Conservation (phyloP, 1,140 invertebrate genomes). For the Eurosta solidaginis region DNA sequence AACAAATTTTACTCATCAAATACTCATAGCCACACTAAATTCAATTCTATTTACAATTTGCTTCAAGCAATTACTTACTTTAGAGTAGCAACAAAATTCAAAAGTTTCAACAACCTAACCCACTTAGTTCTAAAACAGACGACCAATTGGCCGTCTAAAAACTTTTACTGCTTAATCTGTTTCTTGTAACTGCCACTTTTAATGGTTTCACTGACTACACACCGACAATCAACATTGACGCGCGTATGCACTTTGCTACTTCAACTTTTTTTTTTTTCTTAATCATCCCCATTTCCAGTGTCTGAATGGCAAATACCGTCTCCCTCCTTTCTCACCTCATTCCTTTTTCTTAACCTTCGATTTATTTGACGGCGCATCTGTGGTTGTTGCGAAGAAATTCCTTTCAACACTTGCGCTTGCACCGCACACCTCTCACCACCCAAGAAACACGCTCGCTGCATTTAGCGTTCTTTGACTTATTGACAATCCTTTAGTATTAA, state of each 20-base stretch:
- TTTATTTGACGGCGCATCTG: not conserved
- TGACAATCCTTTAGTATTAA: not conserved
- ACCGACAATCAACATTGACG: not conserved
- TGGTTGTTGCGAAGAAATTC: not conserved
- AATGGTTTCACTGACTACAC: slow-evolving; percentile 24
- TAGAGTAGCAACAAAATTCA: too few relatives aligned
- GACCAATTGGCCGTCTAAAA: slow-evolving; percentile 23
- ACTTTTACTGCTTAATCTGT: slow-evolving; percentile 27
- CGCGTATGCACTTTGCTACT: not conserved
- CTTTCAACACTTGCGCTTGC: not conserved
- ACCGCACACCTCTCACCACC: not conserved
- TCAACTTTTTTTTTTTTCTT: too few relatives aligned
- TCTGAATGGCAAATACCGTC: too few relatives aligned
- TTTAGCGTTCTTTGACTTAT: slow-evolving; percentile 3
- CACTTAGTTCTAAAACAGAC: not conserved
- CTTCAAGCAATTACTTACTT: not conserved
- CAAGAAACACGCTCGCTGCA: too few relatives aligned
- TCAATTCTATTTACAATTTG: not conserved
- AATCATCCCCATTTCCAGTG: too few relatives aligned
- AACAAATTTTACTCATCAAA: not conserved
- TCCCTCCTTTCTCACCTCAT: too few relatives aligned
- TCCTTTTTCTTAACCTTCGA: not conserved
- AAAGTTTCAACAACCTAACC: not conserved
- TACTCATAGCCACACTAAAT: not conserved
- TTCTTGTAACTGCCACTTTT: slow-evolving; percentile 27